Percentiles rank a stretch among this genome's conserved stretches.
Evolutionary conservation across 2,888 invertebrate genomes (phyloP).

Genomic region (Heliconius sara): DNA sequence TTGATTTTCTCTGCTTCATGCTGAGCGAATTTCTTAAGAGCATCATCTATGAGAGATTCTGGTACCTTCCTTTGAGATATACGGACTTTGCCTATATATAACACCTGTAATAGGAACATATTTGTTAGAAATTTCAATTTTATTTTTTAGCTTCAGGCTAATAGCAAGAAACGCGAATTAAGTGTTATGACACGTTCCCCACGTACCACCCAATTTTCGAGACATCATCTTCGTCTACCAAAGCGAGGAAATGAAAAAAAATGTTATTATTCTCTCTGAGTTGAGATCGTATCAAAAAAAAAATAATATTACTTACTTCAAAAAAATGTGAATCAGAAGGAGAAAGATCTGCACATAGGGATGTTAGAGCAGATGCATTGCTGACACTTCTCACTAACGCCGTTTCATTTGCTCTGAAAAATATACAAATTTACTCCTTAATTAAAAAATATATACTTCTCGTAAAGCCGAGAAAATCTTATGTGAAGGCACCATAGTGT

Average conservation of each 20-base stretch:
- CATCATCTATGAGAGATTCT: slow-evolving; percentile 95
- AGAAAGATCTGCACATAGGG: slow-evolving; percentile 90
- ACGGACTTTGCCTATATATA: slow-evolving; percentile 96
- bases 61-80: slow-evolving; percentile 94
- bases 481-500: too few species aligned
- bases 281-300: not conserved
- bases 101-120: slow-evolving; percentile 83
- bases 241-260: too few species aligned
- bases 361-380: slow-evolving; percentile 87
- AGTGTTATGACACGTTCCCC: too few species aligned
- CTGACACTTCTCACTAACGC: slow-evolving; percentile 74
- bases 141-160: not conserved
- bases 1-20: slow-evolving; percentile 89
- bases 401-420: slow-evolving; percentile 63
- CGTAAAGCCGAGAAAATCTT: too few species aligned
- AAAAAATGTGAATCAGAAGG: slow-evolving; percentile 95
- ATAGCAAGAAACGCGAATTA: too few species aligned
- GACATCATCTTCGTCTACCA: too few species aligned
- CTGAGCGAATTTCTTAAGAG: slow-evolving; percentile 91
- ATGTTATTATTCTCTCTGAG: too few species aligned
- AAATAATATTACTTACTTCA: slow-evolving; percentile 84
- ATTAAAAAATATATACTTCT: too few species aligned
- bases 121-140: not conserved
- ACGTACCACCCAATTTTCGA: too few species aligned
- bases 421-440: not conserved